phyloP scores from a whole-genome alignment of 1,140 invertebrate species.

The Aethina tumida region DNA sequence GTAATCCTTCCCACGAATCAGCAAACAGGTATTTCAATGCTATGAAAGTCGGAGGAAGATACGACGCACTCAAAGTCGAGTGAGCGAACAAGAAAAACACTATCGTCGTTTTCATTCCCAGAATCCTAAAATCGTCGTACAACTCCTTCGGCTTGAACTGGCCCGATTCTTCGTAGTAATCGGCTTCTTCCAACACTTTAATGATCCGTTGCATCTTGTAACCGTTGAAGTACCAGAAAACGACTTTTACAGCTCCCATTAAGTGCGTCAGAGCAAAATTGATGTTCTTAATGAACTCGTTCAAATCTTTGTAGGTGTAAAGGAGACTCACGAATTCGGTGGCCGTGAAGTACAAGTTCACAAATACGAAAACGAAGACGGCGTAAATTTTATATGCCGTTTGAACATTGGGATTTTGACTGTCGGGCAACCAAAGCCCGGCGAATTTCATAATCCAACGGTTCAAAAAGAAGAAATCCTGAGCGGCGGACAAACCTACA shows the following conservation, averaged over 20 bases:
- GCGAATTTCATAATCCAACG: conserved; percentile 26
- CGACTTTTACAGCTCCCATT: conserved; percentile 27
- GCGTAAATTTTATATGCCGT: conserved; percentile 22
- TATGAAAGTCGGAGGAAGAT: conserved; percentile 21
- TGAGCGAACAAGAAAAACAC: conserved; percentile 25
- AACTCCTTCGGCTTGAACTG: too few relatives aligned
- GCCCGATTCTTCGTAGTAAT: conserved; percentile 25
- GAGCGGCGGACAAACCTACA: too few relatives aligned
- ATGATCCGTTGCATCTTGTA: conserved; percentile 22
- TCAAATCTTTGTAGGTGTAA: conserved; percentile 21
- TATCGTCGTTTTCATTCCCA: conserved; percentile 23
- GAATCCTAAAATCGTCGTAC: conserved; percentile 11
- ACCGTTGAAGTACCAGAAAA: conserved; percentile 27
- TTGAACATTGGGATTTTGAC: conserved; percentile 12
- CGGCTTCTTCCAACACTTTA: conserved; percentile 18
- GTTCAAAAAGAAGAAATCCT: conserved; percentile 24
- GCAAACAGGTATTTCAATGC: conserved; percentile 4
- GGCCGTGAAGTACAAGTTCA: conserved; percentile 26
- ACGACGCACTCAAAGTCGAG: conserved; percentile 24
- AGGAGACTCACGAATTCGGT: conserved; percentile 26
- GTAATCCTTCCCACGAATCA: conserved; percentile 8
- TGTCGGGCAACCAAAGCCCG: conserved; percentile 25
- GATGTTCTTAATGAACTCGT: conserved; percentile 28
- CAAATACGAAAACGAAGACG: conserved; percentile 23
- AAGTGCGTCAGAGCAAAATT: conserved; percentile 28